Evolutionary conservation across 2,113 vertebrate genomes (phyloP).

Genomic region (Chaenocephalus aceratus): DNA sequence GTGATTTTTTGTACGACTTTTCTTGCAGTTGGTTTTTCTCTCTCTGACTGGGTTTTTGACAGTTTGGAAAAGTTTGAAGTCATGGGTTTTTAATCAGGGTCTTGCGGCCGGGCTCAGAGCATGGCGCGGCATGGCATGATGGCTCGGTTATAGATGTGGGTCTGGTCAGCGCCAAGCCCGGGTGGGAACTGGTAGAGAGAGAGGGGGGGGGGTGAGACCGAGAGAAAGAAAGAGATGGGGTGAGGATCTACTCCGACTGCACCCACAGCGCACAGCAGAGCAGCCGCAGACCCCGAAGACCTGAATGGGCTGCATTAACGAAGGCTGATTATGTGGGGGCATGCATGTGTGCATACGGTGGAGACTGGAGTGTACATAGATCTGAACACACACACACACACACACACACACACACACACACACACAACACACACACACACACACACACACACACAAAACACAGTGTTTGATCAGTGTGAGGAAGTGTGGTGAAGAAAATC

Average conservation of each 20-base stretch:
- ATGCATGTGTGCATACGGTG: conserved; percentile 48
- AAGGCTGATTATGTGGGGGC: conserved; percentile 59
- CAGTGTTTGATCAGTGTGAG: no score
- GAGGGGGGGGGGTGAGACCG: neutral
- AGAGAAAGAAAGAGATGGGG: conserved; percentile 21
- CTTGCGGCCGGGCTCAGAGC: conserved; percentile 66
- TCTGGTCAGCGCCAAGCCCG: conserved; percentile 73
- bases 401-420: no score
- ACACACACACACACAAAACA: neutral
- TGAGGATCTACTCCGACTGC: conserved; percentile 16
- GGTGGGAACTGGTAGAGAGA: conserved; percentile 69
- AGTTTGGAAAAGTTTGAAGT: conserved; percentile 84
- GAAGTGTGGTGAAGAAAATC: no score
- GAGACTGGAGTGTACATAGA: conserved; percentile 3
- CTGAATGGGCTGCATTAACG: conserved; percentile 57
- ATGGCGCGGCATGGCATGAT: conserved; percentile 71
- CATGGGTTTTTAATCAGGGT: conserved; percentile 80
- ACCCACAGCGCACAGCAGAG: conserved; percentile 50
- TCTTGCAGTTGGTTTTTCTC: conserved; percentile 31
- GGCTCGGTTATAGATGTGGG: conserved; percentile 80
- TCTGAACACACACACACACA: conserved; percentile 11
- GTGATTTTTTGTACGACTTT: conserved; percentile 51
- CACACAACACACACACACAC: conserved; percentile 23
- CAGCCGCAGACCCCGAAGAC: conserved; percentile 60
- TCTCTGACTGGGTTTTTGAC: conserved; percentile 69